These are phyloP conservation scores for Formicarius rufipectus DNA, from an alignment of 2,113 vertebrate genomes.

Conservation along the genomic window DNA sequence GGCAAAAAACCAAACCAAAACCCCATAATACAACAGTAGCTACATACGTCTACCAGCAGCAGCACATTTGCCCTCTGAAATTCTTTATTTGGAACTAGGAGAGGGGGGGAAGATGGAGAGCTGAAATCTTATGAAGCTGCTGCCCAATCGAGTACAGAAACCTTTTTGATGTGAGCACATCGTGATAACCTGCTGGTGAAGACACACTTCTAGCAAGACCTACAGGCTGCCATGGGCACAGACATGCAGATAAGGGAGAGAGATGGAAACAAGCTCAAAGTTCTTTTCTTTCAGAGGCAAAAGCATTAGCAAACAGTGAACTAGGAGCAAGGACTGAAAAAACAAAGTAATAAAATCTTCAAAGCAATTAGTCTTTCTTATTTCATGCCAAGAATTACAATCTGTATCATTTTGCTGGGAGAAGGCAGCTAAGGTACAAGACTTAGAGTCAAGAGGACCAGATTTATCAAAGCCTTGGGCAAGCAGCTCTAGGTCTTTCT, in stretches of 20 bases:
- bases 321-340: background rate
- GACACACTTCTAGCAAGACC: background rate
- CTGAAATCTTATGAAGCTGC: background rate
- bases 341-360: background rate
- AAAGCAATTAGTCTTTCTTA: background rate
- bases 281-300: background rate
- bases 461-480: background rate
- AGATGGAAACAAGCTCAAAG: background rate
- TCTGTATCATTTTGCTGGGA: background rate
- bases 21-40: background rate
- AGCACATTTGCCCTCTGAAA: background rate
- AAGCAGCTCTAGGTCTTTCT: background rate
- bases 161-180: background rate
- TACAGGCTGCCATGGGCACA: fast-evolving
- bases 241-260: background rate
- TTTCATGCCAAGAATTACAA: background rate
- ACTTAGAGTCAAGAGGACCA: background rate
- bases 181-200: background rate
- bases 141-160: background rate
- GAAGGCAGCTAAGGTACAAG: background rate
- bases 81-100: constrained; percentile 12
- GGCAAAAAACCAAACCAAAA: constrained; percentile 12
- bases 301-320: background rate
- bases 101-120: background rate
- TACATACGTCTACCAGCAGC: background rate